Evolutionary conservation across 2,797 vertebrate species (phyloP).

Genomic region (Sandelia bainsii): DNA sequence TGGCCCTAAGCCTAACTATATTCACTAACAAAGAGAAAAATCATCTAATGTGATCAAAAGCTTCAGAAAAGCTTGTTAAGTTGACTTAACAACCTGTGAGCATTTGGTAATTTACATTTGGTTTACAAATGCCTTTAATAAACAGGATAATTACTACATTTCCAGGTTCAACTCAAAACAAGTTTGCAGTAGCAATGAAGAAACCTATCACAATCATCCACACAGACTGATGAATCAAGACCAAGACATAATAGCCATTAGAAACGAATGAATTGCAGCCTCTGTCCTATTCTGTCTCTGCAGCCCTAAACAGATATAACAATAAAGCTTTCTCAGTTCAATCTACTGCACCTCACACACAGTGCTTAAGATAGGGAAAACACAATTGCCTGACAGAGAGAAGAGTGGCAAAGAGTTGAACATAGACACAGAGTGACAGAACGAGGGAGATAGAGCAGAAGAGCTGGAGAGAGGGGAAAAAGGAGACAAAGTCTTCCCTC

Average conservation of each 20-base stretch:
- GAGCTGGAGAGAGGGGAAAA: not conserved
- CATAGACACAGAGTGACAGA: slow-evolving; percentile 27
- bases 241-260: slow-evolving; percentile 1
- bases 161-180: not conserved
- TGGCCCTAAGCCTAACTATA: no score
- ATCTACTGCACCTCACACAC: slow-evolving; percentile 7
- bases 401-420: slow-evolving; percentile 33
- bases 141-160: not conserved
- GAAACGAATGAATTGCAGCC: slow-evolving; percentile 1
- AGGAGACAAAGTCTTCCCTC: slow-evolving; percentile 35
- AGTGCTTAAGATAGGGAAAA: slow-evolving; percentile 46
- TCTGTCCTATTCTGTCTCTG: slow-evolving; percentile 14
- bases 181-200: not conserved
- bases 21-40: no score
- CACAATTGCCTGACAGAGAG: slow-evolving; percentile 37
- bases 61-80: no score
- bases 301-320: slow-evolving; percentile 37
- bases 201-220: not conserved
- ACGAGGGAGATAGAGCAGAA: slow-evolving; percentile 5
- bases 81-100: no score
- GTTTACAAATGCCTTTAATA: not conserved
- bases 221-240: slow-evolving; percentile 15
- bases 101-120: not conserved
- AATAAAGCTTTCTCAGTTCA: slow-evolving; percentile 50
- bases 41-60: no score